These are phyloP conservation scores for Diplodus sargus DNA, from an alignment of 2,797 vertebrate genomes.

Conservation along the genomic window DNA sequence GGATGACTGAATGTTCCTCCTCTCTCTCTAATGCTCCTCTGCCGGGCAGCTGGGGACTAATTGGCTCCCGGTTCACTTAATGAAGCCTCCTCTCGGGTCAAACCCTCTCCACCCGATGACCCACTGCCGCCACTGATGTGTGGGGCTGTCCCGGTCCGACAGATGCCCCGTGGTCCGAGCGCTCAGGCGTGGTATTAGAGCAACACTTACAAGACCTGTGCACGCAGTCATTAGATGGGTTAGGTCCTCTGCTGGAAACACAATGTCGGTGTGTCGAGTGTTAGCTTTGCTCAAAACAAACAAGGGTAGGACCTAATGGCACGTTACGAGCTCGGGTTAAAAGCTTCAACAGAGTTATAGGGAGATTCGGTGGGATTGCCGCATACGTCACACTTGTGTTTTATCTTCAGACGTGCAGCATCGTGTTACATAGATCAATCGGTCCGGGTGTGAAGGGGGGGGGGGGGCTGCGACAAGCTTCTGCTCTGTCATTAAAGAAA, in stretches of 20 bases:
- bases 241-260: constrained; percentile 52
- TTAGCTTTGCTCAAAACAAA: constrained; percentile 64
- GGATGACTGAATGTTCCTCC: constrained; percentile 56
- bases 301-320: constrained; percentile 62
- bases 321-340: constrained; percentile 60
- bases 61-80: constrained; percentile 71
- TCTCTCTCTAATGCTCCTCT: constrained; percentile 46
- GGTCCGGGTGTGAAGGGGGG: constrained; percentile 48
- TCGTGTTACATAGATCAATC: constrained; percentile 74
- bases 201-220: constrained; percentile 12
- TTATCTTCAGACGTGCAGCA: constrained; percentile 69
- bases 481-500: constrained; percentile 71
- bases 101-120: constrained; percentile 73
- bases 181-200: constrained; percentile 20
- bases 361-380: constrained; percentile 35
- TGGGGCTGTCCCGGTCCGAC: constrained; percentile 51
- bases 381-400: constrained; percentile 52
- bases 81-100: constrained; percentile 70
- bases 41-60: constrained; percentile 71
- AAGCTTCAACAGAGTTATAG: constrained; percentile 51
- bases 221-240: constrained; percentile 48
- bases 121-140: constrained; percentile 63
- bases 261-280: constrained; percentile 20
- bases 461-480: constrained; percentile 42
- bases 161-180: constrained; percentile 16